A percentile compares a stretch with the other conserved stretches of the same genome.
Evolutionary conservation across 2,888 invertebrate genomes (phyloP).

Genomic region (Synanthedon formicaeformis): DNA sequence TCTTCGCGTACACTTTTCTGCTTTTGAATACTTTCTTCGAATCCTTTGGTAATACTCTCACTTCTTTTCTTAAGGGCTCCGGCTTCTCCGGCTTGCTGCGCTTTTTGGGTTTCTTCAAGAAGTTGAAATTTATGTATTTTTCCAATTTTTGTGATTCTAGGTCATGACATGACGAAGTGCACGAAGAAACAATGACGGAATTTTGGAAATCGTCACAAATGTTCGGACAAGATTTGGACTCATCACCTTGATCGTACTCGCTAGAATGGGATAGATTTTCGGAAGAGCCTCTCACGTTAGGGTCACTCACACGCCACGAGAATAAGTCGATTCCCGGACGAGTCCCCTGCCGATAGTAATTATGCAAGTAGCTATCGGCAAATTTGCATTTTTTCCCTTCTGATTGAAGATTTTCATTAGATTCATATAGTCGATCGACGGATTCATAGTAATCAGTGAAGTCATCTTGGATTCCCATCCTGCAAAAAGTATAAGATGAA

Average conservation of each 20-base stretch:
- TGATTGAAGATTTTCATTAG: conserved; percentile 9
- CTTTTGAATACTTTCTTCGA: conserved; percentile 44
- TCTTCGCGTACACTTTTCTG: conserved; percentile 33
- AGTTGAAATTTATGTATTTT: conserved; percentile 9
- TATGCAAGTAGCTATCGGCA: conserved; percentile 43
- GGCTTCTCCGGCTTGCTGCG: too few relatives aligned
- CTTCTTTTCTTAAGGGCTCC: conserved; percentile 2
- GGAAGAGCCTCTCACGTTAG: conserved; percentile 26
- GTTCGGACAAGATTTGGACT: conserved; percentile 39
- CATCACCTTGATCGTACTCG: conserved; percentile 22
- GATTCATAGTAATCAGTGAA: conserved; percentile 21
- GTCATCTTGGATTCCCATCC: conserved; percentile 31
- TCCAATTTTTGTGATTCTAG: conserved; percentile 11
- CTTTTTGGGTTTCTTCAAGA: conserved; percentile 19
- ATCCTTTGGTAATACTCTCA: conserved; percentile 39
- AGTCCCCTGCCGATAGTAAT: conserved; percentile 38
- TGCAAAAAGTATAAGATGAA: conserved; percentile 12
- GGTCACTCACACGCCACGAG: conserved; percentile 36
- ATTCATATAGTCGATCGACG: conserved; percentile 9
- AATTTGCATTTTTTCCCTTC: conserved; percentile 29
- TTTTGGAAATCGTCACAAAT: conserved; percentile 33
- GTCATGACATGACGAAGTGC: conserved; percentile 17
- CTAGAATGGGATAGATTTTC: conserved; percentile 22
- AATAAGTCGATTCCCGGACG: conserved; percentile 33
- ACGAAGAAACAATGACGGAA: conserved; percentile 25